Conservation (phyloP, 2,797 vertebrate species). For the Somateria mollissima region DNA sequence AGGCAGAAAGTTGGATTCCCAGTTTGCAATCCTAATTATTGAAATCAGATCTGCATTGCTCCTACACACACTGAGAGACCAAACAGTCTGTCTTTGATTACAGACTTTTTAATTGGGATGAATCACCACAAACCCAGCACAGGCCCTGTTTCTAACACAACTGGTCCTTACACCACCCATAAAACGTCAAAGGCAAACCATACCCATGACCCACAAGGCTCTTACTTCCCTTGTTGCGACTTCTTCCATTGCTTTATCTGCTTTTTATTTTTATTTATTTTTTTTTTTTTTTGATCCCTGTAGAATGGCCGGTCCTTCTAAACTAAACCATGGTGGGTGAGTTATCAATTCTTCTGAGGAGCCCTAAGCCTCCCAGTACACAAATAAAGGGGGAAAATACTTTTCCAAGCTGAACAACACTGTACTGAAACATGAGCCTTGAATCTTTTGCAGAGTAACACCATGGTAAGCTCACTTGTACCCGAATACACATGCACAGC, state of each 20-base stretch:
- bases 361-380: neutral
- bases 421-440: neutral
- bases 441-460: fast-evolving
- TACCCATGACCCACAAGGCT: neutral
- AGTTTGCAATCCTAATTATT: neutral
- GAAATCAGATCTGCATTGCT: neutral
- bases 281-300: neutral
- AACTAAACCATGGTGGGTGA: neutral
- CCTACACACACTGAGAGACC: neutral
- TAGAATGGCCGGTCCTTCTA: neutral
- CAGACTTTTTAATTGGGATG: neutral
- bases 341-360: neutral
- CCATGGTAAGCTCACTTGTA: neutral
- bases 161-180: too few relatives aligned
- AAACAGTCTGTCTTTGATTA: neutral
- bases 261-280: neutral
- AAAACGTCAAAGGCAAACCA: neutral
- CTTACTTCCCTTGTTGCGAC: neutral
- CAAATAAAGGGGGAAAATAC: neutral
- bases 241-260: neutral
- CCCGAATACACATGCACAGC: neutral
- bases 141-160: neutral
- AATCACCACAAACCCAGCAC: neutral
- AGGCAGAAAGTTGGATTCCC: neutral
- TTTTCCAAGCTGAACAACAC: neutral